Conservation (phyloP, 2,797 vertebrate genomes). For the Mionectes olivaceus region DNA sequence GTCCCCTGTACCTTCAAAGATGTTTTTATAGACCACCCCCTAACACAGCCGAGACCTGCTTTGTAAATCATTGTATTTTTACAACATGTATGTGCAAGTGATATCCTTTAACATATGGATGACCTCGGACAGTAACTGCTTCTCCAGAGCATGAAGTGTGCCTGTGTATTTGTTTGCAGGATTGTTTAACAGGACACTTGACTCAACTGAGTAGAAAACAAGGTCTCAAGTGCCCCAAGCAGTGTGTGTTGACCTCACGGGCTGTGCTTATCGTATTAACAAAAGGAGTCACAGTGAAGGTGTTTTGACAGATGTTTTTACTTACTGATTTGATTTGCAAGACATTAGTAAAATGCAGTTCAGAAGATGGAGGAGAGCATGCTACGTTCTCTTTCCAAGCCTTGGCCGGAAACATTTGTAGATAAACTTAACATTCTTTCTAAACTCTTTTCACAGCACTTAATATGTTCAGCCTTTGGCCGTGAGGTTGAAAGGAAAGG, state of each 20-base stretch:
- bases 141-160: background rate
- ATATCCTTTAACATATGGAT: background rate
- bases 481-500: background rate
- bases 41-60: background rate
- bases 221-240: background rate
- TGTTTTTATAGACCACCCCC: background rate
- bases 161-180: background rate
- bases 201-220: background rate
- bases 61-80: background rate
- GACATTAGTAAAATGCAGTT: background rate
- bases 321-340: background rate
- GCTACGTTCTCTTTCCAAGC: background rate
- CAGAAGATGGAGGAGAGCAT: background rate
- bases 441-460: background rate
- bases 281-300: background rate
- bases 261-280: background rate
- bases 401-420: background rate
- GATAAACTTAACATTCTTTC: background rate
- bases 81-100: background rate
- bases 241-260: rapidly evolving
- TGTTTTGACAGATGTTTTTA: background rate
- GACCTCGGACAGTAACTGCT: background rate
- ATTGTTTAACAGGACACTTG: background rate
- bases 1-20: background rate
- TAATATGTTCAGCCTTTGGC: background rate